phyloP scores from a whole-genome alignment of 2,888 invertebrate species.

The Norana najaformis region DNA sequence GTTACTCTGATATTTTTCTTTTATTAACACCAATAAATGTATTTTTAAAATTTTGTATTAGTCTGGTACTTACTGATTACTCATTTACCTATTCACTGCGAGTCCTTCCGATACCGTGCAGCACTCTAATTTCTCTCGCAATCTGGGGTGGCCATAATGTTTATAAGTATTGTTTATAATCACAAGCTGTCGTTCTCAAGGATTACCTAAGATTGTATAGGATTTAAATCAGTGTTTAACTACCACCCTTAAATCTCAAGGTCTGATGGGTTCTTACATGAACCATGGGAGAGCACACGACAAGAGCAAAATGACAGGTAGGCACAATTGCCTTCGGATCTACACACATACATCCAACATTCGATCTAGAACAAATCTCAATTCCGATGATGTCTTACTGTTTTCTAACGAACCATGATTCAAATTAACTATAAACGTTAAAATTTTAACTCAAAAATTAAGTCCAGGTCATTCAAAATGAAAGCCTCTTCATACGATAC shows the following conservation, averaged over 20 bases:
- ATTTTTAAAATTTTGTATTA: too few relatives aligned
- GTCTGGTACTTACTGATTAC: too few relatives aligned
- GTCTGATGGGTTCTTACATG: background rate
- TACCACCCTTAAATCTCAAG: background rate
- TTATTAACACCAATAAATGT: too few relatives aligned
- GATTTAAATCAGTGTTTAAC: background rate
- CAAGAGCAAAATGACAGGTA: constrained; percentile 13
- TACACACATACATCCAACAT: background rate
- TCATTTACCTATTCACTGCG: too few relatives aligned
- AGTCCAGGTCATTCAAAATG: constrained; percentile 13
- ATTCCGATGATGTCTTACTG: background rate
- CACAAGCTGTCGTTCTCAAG: too few relatives aligned
- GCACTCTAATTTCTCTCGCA: too few relatives aligned
- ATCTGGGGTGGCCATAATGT: too few relatives aligned
- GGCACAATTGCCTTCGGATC: background rate
- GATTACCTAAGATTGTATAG: too few relatives aligned
- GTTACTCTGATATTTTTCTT: too few relatives aligned
- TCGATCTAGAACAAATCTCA: background rate
- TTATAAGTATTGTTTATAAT: too few relatives aligned
- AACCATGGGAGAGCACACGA: background rate
- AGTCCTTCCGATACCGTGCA: too few relatives aligned
- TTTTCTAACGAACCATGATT: background rate
- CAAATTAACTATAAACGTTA: background rate
- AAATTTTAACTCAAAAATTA: background rate
- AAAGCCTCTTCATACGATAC: background rate